Evolutionary conservation across 2,888 invertebrate species (phyloP).

Genomic region (Holacanthella duospinosa): DNA sequence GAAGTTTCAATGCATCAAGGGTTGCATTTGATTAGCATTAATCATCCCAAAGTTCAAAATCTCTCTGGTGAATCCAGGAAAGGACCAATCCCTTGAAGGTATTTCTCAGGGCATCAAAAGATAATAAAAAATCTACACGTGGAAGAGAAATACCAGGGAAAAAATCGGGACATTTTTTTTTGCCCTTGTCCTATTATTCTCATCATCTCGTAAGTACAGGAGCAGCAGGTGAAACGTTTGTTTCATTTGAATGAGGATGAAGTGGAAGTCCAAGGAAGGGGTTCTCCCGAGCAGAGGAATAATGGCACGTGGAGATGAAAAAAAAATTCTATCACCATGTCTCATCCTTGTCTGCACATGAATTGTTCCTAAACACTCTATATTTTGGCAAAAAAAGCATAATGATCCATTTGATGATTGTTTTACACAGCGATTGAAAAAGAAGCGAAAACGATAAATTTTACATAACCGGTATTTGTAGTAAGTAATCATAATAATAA

Average conservation of each 20-base stretch:
- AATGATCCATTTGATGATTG: too few relatives aligned
- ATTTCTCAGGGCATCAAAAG: background rate
- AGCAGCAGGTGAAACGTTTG: too few relatives aligned
- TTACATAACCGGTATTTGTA: background rate
- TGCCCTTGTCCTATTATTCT: background rate
- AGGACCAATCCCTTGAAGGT: background rate
- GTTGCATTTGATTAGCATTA: background rate
- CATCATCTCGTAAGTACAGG: too few relatives aligned
- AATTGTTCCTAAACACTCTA: too few relatives aligned
- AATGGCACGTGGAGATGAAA: background rate
- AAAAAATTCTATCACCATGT: background rate
- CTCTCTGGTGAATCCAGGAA: too few relatives aligned
- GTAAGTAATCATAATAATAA: too few relatives aligned
- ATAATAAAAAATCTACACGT: background rate
- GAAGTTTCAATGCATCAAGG: background rate
- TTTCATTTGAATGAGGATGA: too few relatives aligned
- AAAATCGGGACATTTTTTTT: slow-evolving; percentile 1
- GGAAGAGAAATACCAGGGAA: background rate
- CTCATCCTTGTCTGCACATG: background rate
- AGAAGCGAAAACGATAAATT: too few relatives aligned
- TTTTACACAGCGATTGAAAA: too few relatives aligned
- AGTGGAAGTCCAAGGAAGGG: too few relatives aligned
- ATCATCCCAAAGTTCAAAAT: background rate
- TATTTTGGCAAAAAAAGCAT: too few relatives aligned
- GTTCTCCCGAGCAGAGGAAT: too few relatives aligned